Conservation (phyloP, 2,797 vertebrate species). For the Anguilla megastoma region DNA sequence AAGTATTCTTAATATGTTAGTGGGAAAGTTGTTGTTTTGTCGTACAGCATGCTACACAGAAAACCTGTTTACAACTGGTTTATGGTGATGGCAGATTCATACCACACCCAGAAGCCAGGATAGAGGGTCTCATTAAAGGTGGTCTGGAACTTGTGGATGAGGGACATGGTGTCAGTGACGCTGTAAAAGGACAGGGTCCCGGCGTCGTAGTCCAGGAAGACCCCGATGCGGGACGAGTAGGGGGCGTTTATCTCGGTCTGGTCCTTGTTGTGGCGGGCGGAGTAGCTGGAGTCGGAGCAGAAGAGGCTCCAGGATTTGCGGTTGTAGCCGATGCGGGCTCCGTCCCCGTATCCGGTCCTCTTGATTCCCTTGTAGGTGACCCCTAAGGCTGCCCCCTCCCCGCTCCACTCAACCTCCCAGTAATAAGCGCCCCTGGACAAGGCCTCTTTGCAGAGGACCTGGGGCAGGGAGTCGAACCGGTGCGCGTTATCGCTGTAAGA, state of each 20-base stretch:
- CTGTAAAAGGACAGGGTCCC: constrained; percentile 76
- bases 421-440: constrained; percentile 71
- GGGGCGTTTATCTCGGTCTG: constrained; percentile 70
- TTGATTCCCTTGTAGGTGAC: constrained; percentile 78
- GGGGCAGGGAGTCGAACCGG: constrained; percentile 77
- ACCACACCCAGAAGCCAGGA: constrained; percentile 82
- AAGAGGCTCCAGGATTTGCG: constrained; percentile 81
- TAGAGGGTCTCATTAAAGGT: constrained; percentile 75
- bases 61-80: constrained; percentile 56
- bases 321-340: constrained; percentile 78
- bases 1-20: neutral
- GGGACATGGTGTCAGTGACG: constrained; percentile 74
- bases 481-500: constrained; percentile 60
- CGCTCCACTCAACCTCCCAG: constrained; percentile 83
- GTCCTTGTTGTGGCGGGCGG: constrained; percentile 78
- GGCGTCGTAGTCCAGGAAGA: constrained; percentile 74
- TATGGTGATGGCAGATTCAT: constrained; percentile 73
- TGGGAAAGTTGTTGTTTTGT: neutral
- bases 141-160: constrained; percentile 77
- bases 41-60: neutral
- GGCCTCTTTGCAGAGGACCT: constrained; percentile 75
- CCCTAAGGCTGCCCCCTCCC: constrained; percentile 74
- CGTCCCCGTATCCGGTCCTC: constrained; percentile 73
- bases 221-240: constrained; percentile 77
- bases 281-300: constrained; percentile 79